Evolutionary conservation across 2,113 vertebrate genomes (phyloP).

Genomic region (Xiphias gladius): DNA sequence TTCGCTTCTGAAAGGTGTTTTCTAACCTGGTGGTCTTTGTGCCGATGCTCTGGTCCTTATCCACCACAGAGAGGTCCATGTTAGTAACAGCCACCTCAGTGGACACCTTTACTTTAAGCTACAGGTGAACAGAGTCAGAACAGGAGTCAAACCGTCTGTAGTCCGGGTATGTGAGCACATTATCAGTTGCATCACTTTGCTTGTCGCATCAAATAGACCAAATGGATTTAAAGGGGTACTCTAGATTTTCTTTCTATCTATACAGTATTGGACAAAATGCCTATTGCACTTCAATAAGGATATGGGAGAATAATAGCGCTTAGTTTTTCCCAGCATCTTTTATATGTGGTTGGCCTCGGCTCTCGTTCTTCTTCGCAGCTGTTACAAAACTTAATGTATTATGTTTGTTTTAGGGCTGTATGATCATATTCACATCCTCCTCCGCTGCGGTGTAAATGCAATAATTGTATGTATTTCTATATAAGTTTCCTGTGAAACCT

Average conservation of each 20-base stretch:
- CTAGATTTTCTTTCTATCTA: no score
- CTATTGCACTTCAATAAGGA: no score
- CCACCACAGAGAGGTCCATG: slow-evolving; percentile 96
- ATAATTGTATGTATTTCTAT: no score
- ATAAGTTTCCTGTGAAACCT: not conserved
- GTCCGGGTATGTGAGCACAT: not conserved
- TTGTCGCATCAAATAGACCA: not conserved
- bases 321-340: not conserved
- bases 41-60: slow-evolving; percentile 98
- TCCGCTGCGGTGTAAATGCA: not conserved
- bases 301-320: no score
- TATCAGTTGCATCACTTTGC: not conserved
- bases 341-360: not conserved
- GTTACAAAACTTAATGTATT: no score
- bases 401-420: not conserved
- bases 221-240: not conserved
- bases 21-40: slow-evolving; percentile 94
- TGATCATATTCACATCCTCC: not conserved
- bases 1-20: not conserved
- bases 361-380: not conserved
- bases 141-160: not conserved
- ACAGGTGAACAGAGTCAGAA: slow-evolving; percentile 6
- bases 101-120: slow-evolving; percentile 98
- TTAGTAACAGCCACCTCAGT: slow-evolving; percentile 95
- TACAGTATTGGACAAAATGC: no score